Evolutionary conservation across 2,113 vertebrate species (phyloP).

Genomic region (Gobiocypris rarus): DNA sequence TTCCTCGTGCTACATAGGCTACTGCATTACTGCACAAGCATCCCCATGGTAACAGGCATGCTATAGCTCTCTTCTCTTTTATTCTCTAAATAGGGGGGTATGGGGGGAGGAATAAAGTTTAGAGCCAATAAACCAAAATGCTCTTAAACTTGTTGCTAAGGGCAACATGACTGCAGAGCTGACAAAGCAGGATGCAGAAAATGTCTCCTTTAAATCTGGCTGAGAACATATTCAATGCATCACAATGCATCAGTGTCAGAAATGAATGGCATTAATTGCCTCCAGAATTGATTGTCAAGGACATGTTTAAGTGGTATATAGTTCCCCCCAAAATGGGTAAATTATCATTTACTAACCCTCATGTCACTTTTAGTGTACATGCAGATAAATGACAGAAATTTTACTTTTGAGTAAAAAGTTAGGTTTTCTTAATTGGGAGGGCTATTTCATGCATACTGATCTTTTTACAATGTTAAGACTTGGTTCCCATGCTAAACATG

Average conservation of each 20-base stretch:
- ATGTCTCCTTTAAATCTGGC: constrained; percentile 1
- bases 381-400: background rate
- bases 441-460: too few relatives aligned
- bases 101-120: too few relatives aligned
- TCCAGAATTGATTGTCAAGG: background rate
- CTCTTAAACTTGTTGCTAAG: constrained; percentile 51
- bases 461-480: too few relatives aligned
- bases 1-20: constrained; percentile 64
- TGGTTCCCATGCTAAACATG: too few relatives aligned
- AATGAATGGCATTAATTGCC: background rate
- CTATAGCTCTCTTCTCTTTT: constrained; percentile 6
- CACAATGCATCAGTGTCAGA: background rate
- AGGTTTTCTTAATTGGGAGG: background rate
- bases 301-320: background rate
- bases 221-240: background rate
- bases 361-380: background rate
- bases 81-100: background rate
- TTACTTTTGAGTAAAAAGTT: background rate
- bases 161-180: constrained; percentile 47
- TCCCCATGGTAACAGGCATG: constrained; percentile 80
- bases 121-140: background rate
- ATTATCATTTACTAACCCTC: background rate
- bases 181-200: constrained; percentile 20
- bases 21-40: constrained; percentile 75
- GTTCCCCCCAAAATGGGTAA: background rate